These are phyloP conservation scores for Apis florea DNA, from an alignment of 1,140 invertebrate genomes.

Conservation along the genomic window DNA sequence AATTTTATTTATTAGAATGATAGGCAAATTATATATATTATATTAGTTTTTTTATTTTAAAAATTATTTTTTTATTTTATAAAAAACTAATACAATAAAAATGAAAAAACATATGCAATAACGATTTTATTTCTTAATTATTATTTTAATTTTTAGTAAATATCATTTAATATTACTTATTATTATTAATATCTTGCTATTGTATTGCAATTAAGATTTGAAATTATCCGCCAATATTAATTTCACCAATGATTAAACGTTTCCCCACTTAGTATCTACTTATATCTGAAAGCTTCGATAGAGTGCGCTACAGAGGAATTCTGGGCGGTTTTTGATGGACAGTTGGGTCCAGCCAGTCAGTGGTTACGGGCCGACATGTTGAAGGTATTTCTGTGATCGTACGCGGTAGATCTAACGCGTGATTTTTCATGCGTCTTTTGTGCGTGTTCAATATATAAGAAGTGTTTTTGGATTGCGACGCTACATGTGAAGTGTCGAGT, in stretches of 20 bases:
- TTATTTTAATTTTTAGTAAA: background rate
- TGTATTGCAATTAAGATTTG: background rate
- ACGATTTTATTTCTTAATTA: background rate
- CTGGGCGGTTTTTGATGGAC: constrained; percentile 67
- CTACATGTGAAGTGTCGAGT: constrained; percentile 73
- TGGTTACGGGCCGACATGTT: constrained; percentile 76
- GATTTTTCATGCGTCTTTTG: constrained; percentile 57
- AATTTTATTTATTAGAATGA: background rate
- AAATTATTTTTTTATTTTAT: background rate
- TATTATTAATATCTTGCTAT: no score
- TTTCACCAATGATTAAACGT: background rate
- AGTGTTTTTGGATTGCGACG: constrained; percentile 53
- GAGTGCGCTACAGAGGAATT: constrained; percentile 62
- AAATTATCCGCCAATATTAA: constrained; percentile 1
- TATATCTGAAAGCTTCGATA: background rate
- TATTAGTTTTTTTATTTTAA: background rate
- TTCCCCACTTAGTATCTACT: background rate
- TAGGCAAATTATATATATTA: background rate
- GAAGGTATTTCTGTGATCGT: constrained; percentile 67
- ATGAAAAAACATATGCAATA: background rate
- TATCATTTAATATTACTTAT: background rate
- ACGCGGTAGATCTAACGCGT: constrained; percentile 67
- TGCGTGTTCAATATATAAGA: constrained; percentile 55
- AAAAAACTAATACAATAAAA: background rate
- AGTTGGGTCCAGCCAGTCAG: constrained; percentile 72